Percentiles rank a stretch among this genome's conserved stretches.
Conservation (phyloP, 2,113 vertebrate species). For the Promerops cafer region DNA sequence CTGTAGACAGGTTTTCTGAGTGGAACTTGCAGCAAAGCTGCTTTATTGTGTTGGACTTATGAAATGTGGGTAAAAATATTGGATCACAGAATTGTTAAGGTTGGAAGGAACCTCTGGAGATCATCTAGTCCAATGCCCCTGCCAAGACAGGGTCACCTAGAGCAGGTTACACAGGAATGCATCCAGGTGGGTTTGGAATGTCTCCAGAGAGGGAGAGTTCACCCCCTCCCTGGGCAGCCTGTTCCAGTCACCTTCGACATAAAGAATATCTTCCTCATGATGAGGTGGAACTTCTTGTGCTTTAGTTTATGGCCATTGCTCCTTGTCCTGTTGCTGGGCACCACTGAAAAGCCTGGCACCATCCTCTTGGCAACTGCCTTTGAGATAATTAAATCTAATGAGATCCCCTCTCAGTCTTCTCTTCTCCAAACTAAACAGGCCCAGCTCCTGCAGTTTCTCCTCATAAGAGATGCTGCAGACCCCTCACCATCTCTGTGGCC, state of each 20-base stretch:
- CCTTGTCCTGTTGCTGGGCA: neutral
- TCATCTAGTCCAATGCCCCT: accelerated
- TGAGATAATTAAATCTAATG: neutral
- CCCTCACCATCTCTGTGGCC: neutral
- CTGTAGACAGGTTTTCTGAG: neutral
- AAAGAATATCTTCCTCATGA: neutral
- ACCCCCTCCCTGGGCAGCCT: neutral
- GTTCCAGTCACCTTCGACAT: neutral
- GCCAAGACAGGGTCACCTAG: neutral
- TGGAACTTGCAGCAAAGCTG: neutral
- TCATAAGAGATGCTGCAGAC: neutral
- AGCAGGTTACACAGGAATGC: neutral
- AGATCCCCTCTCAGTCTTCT: neutral
- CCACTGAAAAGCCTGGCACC: neutral
- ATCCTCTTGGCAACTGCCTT: neutral
- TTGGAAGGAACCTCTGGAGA: neutral
- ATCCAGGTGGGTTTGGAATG: neutral
- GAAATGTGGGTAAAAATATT: neutral
- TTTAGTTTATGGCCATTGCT: neutral
- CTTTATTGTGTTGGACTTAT: neutral
- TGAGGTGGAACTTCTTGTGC: neutral
- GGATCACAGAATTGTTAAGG: neutral
- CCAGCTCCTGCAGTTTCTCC: neutral
- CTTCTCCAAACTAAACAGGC: neutral
- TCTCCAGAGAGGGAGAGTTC: neutral